Evolutionary conservation across 2,113 vertebrate species (phyloP).

Genomic region (Acanthisitta chloris): DNA sequence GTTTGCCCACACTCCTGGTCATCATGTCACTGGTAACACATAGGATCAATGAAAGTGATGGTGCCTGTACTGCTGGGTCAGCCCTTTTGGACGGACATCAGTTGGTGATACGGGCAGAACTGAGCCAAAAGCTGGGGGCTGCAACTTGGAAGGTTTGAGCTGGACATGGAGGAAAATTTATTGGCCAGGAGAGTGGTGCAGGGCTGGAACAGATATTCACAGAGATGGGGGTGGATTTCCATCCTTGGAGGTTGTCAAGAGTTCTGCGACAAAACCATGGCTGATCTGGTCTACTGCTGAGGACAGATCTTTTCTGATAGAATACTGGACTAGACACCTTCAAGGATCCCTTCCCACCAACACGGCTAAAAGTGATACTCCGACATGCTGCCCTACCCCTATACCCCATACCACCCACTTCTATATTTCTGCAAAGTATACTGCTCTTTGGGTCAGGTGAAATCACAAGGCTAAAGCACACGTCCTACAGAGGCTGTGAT

Average conservation of each 20-base stretch:
- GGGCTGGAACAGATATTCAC: neutral
- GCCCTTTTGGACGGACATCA: too few relatives aligned
- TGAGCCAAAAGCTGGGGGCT: neutral
- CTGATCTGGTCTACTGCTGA: neutral
- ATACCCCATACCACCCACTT: neutral
- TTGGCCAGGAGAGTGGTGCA: neutral
- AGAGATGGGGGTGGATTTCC: neutral
- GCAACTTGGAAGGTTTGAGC: neutral
- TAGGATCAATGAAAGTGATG: rapidly evolving
- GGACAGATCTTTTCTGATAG: neutral
- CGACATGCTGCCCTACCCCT: neutral
- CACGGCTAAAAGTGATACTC: neutral
- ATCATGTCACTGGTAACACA: neutral
- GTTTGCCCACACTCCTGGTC: neutral
- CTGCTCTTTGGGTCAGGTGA: neutral
- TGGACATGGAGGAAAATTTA: neutral
- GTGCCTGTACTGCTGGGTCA: neutral
- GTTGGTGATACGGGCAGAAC: rapidly evolving
- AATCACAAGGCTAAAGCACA: neutral
- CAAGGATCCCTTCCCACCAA: neutral
- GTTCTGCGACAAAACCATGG: neutral
- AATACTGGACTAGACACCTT: neutral
- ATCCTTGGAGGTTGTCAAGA: neutral
- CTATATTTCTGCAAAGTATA: neutral
- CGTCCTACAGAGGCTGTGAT: neutral